Evolutionary conservation across 2,888 invertebrate genomes (phyloP), one percentile per base, ranked within the genome.

Genomic region (Mythimna albipuncta): DNA sequence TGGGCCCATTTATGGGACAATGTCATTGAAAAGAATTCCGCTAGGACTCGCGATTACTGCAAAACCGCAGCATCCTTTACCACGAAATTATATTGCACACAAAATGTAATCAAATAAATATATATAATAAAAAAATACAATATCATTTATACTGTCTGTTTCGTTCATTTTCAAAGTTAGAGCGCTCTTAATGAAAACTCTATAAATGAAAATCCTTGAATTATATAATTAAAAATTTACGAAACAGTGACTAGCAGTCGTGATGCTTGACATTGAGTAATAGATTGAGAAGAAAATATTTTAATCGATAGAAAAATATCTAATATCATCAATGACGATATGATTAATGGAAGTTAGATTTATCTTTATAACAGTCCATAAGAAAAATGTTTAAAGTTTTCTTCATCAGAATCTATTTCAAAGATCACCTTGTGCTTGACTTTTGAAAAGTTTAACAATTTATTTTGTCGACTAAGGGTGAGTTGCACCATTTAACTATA

Each of bases 401-500:
- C 57, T 62, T n/a, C 50, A 21, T 41, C 52, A 77, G 50, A 38
- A 35, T 44, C 52, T 32, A 19, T 50, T 57, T 57, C 32, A 69
- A 10, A 47, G 19, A 63, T 71, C 21, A 58, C 26, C 11, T 47
- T 70, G 35, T 44, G 35, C 13, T 55, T 21, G 47, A 55, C 77
- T 62, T 35, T 78, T 26, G 32, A 41, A 47, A 77, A 71, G 57
- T n/a, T 62, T 6, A n/a, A n/a, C 35, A 16, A 44, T 78, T 54
- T 52, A 70, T 50, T 21, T 38, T 38, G 19, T 54, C 10, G 59
- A 21, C 7, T 10, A 35, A n/a, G n/a, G n/a, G n/a, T n/a, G n/a
- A n/a, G n/a, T n/a, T n/a, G n/a, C n/a, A n/a, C n/a, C n/a, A n/a
- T n/a, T n/a, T n/a, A n/a, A n/a, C n/a, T n/a, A n/a, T n/a, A n/a